Conservation (phyloP, 2,113 vertebrate species). For the Lepisosteus osseus region DNA sequence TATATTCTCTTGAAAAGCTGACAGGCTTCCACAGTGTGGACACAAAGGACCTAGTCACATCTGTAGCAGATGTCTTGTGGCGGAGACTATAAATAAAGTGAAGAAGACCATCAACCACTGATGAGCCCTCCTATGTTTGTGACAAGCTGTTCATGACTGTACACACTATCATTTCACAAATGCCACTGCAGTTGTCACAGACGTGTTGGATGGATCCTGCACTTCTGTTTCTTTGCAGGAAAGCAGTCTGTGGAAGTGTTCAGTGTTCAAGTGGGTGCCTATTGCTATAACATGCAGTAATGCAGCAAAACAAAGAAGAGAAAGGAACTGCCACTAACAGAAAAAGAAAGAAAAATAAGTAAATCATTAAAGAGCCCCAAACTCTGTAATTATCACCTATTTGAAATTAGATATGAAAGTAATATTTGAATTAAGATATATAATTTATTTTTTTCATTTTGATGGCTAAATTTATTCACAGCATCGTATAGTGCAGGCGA, state of each 20-base stretch:
- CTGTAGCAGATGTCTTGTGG: conserved; percentile 72
- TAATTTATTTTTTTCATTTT: too few species aligned
- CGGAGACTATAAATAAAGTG: conserved; percentile 67
- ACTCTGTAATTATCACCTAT: too few species aligned
- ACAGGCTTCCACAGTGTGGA: conserved; percentile 61
- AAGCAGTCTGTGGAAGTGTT: conserved; percentile 14
- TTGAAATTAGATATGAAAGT: too few species aligned
- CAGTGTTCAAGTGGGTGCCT: too few species aligned
- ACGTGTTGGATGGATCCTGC: conserved; percentile 26
- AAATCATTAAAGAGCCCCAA: not conserved
- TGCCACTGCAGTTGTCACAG: conserved; percentile 27
- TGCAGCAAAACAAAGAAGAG: conserved; percentile 4
- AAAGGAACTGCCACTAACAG: not conserved
- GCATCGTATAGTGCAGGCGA: too few species aligned
- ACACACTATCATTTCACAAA: conserved; percentile 6
- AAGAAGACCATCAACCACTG: conserved; percentile 49
- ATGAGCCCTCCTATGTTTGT: conserved; percentile 44
- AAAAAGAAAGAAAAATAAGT: not conserved
- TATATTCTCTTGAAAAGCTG: conserved; percentile 39
- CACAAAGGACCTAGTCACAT: conserved; percentile 51
- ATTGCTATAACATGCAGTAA: conserved; percentile 18
- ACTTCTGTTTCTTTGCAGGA: conserved; percentile 26
- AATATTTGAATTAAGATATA: too few species aligned
- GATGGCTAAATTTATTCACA: too few species aligned
- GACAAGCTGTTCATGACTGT: conserved; percentile 41